These are phyloP conservation scores for Lamellibrachia satsuma DNA, from an alignment of 2,888 invertebrate genomes.

Conservation along the genomic window DNA sequence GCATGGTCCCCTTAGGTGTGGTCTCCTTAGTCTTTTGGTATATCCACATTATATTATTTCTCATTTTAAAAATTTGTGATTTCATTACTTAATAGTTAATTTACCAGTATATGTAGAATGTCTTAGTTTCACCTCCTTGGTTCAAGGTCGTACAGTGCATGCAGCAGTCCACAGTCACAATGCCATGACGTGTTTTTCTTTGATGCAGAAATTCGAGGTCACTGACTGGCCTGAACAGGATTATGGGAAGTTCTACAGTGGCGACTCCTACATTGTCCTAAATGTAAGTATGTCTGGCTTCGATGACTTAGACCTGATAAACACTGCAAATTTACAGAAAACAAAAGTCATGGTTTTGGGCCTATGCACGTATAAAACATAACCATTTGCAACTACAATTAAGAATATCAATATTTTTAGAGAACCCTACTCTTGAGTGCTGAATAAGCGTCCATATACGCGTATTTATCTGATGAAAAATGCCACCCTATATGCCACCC, in stretches of 20 bases:
- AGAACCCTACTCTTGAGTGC: too few relatives aligned
- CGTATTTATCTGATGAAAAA: too few relatives aligned
- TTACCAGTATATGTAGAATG: neutral
- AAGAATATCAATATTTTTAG: too few relatives aligned
- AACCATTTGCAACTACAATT: too few relatives aligned
- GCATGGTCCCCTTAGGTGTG: too few relatives aligned
- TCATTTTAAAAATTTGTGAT: neutral
- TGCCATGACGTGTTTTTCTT: neutral
- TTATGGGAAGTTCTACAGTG: constrained; percentile 48
- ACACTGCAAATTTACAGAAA: neutral
- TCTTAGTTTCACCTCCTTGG: neutral
- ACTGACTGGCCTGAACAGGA: constrained; percentile 46
- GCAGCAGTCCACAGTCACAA: too few relatives aligned
- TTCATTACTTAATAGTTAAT: neutral
- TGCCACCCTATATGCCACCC: too few relatives aligned
- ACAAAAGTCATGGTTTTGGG: too few relatives aligned
- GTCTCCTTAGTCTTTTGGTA: neutral
- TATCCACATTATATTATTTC: neutral
- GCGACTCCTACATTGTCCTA: constrained; percentile 48
- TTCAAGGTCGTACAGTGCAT: neutral
- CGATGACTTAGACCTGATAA: neutral
- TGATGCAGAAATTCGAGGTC: constrained; percentile 44
- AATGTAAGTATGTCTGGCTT: constrained; percentile 38
- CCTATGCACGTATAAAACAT: too few relatives aligned
- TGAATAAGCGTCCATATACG: too few relatives aligned